These are phyloP conservation scores for Phoxinus dragarum DNA, from an alignment of 2,797 vertebrate genomes.

Conservation along the genomic window DNA sequence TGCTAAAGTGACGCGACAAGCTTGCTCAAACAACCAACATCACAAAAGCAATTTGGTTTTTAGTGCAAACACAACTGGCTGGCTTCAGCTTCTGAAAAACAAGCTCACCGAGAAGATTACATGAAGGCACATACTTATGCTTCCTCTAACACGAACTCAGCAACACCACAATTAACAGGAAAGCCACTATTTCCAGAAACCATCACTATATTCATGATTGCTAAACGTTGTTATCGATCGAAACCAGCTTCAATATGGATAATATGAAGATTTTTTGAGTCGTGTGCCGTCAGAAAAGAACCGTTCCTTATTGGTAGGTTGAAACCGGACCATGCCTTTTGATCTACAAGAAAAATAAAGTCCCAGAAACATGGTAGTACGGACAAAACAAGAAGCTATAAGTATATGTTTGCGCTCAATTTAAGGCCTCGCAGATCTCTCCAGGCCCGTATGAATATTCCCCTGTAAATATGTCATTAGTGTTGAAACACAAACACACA, in stretches of 20 bases:
- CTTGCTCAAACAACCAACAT: constrained; percentile 86
- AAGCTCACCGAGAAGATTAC: constrained; percentile 87
- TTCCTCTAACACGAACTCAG: constrained; percentile 86
- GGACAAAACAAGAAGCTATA: background rate
- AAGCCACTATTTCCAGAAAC: constrained; percentile 82
- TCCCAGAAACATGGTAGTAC: constrained; percentile 52
- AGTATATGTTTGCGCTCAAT: too few species aligned
- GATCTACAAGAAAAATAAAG: background rate
- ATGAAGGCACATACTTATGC: constrained; percentile 88
- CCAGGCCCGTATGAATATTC: background rate
- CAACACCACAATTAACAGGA: constrained; percentile 81
- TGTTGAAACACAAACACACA: constrained; percentile 54
- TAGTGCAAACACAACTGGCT: constrained; percentile 90
- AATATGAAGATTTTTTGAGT: constrained; percentile 43
- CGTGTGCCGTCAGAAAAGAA: constrained; percentile 70
- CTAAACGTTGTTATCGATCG: constrained; percentile 69
- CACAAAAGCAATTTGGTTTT: constrained; percentile 85
- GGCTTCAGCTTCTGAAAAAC: constrained; percentile 87
- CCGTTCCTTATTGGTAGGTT: constrained; percentile 54
- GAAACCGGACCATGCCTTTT: background rate
- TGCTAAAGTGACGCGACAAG: constrained; percentile 87
- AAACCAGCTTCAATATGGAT: constrained; percentile 19
- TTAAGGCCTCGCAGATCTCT: background rate
- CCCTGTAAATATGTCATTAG: constrained; percentile 28
- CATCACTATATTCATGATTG: constrained; percentile 66